A percentile compares a stretch with the other conserved stretches of the same genome.
Conservation (phyloP, 2,797 vertebrate species). For the Carcharodon carcharias region DNA sequence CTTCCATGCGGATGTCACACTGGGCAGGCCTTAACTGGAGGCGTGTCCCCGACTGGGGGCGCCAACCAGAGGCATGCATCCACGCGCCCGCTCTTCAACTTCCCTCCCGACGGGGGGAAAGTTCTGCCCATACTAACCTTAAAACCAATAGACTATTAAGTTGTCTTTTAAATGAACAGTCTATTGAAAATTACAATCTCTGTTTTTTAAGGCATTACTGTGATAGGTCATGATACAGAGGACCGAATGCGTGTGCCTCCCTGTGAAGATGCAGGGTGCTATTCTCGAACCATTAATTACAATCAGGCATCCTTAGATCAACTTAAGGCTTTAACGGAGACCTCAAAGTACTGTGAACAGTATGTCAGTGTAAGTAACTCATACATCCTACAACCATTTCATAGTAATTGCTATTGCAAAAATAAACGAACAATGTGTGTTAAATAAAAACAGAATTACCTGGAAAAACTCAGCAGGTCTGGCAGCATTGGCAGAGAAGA, state of each 20-base stretch:
- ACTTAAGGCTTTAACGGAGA: slow-evolving; percentile 39
- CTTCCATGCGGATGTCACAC: too few relatives aligned
- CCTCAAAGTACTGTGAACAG: slow-evolving; percentile 42
- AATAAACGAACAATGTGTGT: neutral
- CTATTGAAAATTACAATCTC: neutral
- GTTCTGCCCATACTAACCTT: neutral
- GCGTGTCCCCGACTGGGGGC: too few relatives aligned
- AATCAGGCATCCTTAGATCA: slow-evolving; percentile 42
- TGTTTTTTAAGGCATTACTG: slow-evolving; percentile 42
- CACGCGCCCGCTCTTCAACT: too few relatives aligned
- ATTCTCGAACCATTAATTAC: slow-evolving; percentile 42
- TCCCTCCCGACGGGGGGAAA: too few relatives aligned
- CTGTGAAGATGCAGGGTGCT: slow-evolving; percentile 44
- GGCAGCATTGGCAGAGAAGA: too few relatives aligned
- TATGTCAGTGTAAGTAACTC: slow-evolving; percentile 41
- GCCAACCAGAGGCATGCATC: too few relatives aligned
- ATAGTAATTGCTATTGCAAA: neutral
- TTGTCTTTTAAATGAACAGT: neutral
- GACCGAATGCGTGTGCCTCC: slow-evolving; percentile 40
- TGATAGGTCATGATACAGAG: slow-evolving; percentile 44
- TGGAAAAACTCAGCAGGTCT: too few relatives aligned
- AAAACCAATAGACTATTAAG: neutral
- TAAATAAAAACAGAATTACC: too few relatives aligned
- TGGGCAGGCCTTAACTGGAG: too few relatives aligned
- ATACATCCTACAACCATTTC: neutral